Conservation (phyloP, 2,888 invertebrate species). For the Meteorus colon region DNA sequence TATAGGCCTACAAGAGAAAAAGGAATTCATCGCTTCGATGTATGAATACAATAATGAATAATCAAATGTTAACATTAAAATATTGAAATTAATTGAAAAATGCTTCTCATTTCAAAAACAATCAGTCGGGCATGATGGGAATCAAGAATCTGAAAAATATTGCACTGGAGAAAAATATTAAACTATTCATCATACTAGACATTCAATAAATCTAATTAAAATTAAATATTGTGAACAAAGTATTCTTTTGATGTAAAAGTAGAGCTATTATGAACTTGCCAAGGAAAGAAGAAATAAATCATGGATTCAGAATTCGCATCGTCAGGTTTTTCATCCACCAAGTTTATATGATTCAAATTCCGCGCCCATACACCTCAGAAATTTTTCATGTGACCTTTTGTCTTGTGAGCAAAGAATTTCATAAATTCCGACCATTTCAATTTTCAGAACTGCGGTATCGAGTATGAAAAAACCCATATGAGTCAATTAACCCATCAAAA, state of each 20-base stretch:
- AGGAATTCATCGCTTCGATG: neutral
- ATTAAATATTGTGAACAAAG: neutral
- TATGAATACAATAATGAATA: neutral
- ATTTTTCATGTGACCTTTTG: too few relatives aligned
- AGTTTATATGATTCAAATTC: neutral
- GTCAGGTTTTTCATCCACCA: neutral
- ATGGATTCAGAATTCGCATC: neutral
- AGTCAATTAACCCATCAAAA: too few relatives aligned
- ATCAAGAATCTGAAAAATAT: too few relatives aligned
- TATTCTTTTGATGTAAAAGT: slow-evolving; percentile 3
- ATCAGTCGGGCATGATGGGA: too few relatives aligned
- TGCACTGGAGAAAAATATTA: neutral
- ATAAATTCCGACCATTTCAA: too few relatives aligned
- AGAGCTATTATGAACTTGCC: neutral
- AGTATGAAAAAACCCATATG: too few relatives aligned
- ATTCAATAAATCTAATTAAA: neutral
- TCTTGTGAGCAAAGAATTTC: too few relatives aligned
- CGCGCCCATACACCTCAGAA: neutral
- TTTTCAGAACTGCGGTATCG: too few relatives aligned
- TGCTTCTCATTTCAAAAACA: neutral
- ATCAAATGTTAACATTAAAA: neutral
- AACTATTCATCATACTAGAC: neutral
- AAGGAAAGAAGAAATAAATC: neutral
- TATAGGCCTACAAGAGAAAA: neutral
- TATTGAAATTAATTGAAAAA: neutral